Evolutionary conservation across 2,113 vertebrate species (phyloP), one percentile per base, ranked within the genome.

Genomic region (Misgurnus anguillicaudatus): DNA sequence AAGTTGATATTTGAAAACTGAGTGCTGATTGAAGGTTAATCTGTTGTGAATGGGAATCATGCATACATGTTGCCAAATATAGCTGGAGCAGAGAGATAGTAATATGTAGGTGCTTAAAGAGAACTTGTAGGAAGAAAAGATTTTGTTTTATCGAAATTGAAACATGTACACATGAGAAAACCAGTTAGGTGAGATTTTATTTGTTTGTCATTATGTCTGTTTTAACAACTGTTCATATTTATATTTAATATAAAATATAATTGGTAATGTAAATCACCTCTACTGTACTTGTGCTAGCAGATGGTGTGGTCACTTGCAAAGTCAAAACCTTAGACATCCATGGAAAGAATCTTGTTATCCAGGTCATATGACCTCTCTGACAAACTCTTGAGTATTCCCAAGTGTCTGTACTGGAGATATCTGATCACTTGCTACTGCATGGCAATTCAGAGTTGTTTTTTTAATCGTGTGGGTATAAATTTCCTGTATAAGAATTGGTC

Each of bases 331-430:
- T 55, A 36, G 62, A 67, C 57, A 76, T 45, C n/a, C 47, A 62
- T 78, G 79, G 69, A 63, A 81, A 75, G 60, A 79, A 79, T 84
- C 60, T n/a, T 21, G n/a, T 66, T 61, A 38, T 65, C 36, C 47
- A 9, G 65, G 65, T 71, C 82, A 81, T 64, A 68, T 64, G 72
- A 21, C 55, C 41, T 16, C 13, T 51, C 9, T 13, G 4, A 19
- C 51, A 16, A 42, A 63, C 19, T 51, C n/a, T 51, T 61, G 16
- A 6, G 36, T 57, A 71, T 57, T 57, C 8, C 53, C 53, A 57
- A 19, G 53, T 53, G 36, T 38, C 31, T 17, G 51, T 53, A 31
- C 24, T 31, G 24, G 24, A 53, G 47, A 55, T 55, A 70, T 71
- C 51, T 72, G 51, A 71, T 57, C 68, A 71, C 31, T 55, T 57